Percentiles rank a stretch among this genome's conserved stretches.
Conservation (phyloP, 2,888 invertebrate genomes). For the Scaptomyza flava region DNA sequence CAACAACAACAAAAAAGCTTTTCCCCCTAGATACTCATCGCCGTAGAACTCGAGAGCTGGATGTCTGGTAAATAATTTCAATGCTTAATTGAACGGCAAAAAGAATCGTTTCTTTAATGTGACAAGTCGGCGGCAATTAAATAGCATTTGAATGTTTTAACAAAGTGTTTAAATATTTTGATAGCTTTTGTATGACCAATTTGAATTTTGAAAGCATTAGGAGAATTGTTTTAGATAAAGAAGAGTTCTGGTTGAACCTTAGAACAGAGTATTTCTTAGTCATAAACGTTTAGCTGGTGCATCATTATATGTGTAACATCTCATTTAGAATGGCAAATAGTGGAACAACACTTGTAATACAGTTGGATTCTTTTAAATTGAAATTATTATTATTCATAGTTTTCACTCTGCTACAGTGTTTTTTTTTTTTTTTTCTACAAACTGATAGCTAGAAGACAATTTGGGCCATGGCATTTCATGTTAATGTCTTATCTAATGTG, state of each 20-base stretch:
- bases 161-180: constrained; percentile 4
- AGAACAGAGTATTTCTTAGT: neutral
- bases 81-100: constrained; percentile 51
- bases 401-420: constrained; percentile 25
- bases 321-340: constrained; percentile 27
- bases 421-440: constrained; percentile 8
- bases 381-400: constrained; percentile 17
- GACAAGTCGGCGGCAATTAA: constrained; percentile 22
- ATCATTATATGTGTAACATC: neutral
- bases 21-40: constrained; percentile 20
- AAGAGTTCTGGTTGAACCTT: neutral
- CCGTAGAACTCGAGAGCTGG: neutral
- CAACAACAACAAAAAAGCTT: constrained; percentile 1
- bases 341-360: constrained; percentile 8
- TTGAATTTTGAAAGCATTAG: neutral
- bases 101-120: constrained; percentile 29
- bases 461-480: constrained; percentile 64
- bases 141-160: constrained; percentile 2
- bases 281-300: neutral
- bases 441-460: constrained; percentile 55
- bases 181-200: constrained; percentile 2
- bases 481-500: constrained; percentile 57
- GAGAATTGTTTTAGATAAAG: neutral
- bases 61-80: constrained; percentile 56
- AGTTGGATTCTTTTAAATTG: constrained; percentile 11